Conservation (phyloP, 2,888 invertebrate species). For the Caenorhabditis imperialis region DNA sequence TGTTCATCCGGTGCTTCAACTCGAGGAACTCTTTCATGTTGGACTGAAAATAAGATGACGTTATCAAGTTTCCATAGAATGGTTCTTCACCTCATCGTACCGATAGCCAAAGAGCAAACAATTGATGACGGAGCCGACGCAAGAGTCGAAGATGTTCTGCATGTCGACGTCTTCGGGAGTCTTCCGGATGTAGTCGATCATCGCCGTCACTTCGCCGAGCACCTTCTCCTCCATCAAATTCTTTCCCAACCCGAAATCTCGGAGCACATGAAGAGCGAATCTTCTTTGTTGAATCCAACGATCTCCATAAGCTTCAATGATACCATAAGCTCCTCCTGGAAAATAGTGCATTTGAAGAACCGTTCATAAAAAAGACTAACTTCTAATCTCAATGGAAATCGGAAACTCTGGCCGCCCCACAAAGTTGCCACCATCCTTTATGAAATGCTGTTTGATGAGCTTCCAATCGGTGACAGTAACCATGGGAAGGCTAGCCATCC, state of each 20-base stretch:
- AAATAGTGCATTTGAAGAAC: background rate
- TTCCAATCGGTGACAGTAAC: slow-evolving; percentile 46
- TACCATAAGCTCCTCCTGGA: slow-evolving; percentile 49
- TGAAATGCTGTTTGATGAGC: slow-evolving; percentile 48
- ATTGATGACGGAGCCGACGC: slow-evolving; percentile 62
- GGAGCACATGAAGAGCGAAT: slow-evolving; percentile 56
- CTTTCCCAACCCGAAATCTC: slow-evolving; percentile 62
- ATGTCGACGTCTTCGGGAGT: slow-evolving; percentile 36
- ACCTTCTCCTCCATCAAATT: slow-evolving; percentile 63
- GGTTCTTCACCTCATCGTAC: slow-evolving; percentile 55
- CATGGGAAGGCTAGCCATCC: slow-evolving; percentile 47
- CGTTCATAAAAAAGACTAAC: slow-evolving; percentile 7
- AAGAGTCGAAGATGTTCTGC: slow-evolving; percentile 46
- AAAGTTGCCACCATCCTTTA: slow-evolving; percentile 49
- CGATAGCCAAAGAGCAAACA: slow-evolving; percentile 57
- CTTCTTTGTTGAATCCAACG: slow-evolving; percentile 50
- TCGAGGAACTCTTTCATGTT: slow-evolving; percentile 46
- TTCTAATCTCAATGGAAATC: slow-evolving; percentile 34
- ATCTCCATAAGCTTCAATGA: slow-evolving; percentile 49
- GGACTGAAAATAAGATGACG: too few species aligned
- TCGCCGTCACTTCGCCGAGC: slow-evolving; percentile 26
- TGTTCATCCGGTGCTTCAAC: slow-evolving; percentile 35
- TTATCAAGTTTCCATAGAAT: too few species aligned
- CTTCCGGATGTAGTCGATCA: slow-evolving; percentile 23
- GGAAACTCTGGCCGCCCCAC: slow-evolving; percentile 50